Evolutionary conservation across 2,888 invertebrate species (phyloP), one percentile per base, ranked within the genome.

Genomic region (Orthosia incerta): DNA sequence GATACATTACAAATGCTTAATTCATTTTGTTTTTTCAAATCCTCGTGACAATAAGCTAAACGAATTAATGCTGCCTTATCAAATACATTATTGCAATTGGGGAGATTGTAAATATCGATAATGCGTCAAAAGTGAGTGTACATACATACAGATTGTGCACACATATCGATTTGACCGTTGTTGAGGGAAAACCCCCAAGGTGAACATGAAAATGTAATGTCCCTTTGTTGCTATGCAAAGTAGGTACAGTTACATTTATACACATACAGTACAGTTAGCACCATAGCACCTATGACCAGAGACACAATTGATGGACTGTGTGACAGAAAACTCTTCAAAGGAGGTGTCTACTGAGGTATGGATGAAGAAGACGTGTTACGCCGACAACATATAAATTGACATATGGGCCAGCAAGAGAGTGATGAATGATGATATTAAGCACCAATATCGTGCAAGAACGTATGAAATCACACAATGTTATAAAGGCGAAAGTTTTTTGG

Each of bases 1-100:
- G 61, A 71, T 57, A 62, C 15, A 65, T 23, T 62, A 18, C 23
- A n/a, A 67, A 62, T 57, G 20, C 16, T 46, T 50, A 15, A 50
- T 68, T 31, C 2, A 62, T 59, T 46, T 61, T 39, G 55, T 50
- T 64, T 50, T 50, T 64, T 50, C 20, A 61, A 79, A 79, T 79
- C 64, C 64, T 46, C n/a, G 46, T 72, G 23, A 53, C 15, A 69
- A 63, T 31, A 13, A 50, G 23, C 23, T 56, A 61, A 61, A 20
- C 26, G 1, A 23, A 64, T 31, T 51, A 46, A 16, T 26, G 23
- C 11, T 56, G 16, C 20, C 39, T 79, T 79, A 56, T 65, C 79
- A 53, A 45, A 18, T 50, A 18, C 13, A 45, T 16, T 18, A 18
- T 39, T 18, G 2, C 7, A 63, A 70, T 70, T 45, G 18, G 0